Evolutionary conservation across 2,113 vertebrate genomes (phyloP), one percentile per base, ranked within the genome.

Genomic region (Cromileptes altivelis): DNA sequence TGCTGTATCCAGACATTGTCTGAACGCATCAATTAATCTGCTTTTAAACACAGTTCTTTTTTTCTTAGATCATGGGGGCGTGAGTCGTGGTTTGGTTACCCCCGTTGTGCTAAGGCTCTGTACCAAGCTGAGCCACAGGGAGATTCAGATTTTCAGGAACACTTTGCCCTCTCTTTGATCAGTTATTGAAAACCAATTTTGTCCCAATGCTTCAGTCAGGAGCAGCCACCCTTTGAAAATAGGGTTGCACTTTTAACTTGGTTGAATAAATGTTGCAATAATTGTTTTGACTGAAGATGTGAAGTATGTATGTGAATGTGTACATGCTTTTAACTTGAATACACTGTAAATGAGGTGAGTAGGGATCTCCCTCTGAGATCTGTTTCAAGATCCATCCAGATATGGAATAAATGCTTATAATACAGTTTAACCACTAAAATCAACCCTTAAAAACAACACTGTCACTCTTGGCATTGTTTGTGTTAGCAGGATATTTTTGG

Each of bases 111-210:
- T 78, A 81, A 80, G 61, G 80, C 75, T 88, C 87, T 85, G 86
- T 90, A 86, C 89, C 86, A 86, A 84, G 78, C 87, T 78, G 82
- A 90, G 77, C 84, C 84, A 61, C 30, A 68, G 85, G 88, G 86
- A 86, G 62, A 78, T 64, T 84, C 33, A 69, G 69, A 86, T 87
- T 72, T 86, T 92, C 90, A 84, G 55, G 55, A 81, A 47, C 85
- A 91, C 85, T 92, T 91, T 89, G 73, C 70, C 64, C 18, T 84
- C 71, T 68, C 92, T 93, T 93, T 93, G 91, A 89, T 93, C 91
- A 90, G 75, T 81, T 87, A 79, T 77, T 50, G 52, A 85, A 83
- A 86, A 76, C 61, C 6, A 52, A 56, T 82, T 90, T 70, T 33
- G 12, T 75, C 74, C 74, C 64, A 75, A 10, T 67, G 65, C 70